phyloP scores from a whole-genome alignment of 2,888 invertebrate genomes.

The Melanotus villosus region DNA sequence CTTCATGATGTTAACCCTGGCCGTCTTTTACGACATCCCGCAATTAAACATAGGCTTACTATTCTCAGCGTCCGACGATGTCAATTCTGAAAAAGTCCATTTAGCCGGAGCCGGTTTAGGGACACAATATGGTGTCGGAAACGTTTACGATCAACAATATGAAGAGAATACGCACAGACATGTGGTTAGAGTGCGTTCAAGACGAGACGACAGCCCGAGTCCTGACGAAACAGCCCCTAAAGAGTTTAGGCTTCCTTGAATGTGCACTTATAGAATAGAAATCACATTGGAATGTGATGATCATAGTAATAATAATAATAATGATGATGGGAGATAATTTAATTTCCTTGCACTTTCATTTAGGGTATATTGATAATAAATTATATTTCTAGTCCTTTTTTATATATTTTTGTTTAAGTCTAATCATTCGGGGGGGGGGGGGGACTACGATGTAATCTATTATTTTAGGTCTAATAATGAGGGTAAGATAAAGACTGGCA shows the following conservation, averaged over 20 bases:
- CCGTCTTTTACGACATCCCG: constrained; percentile 91
- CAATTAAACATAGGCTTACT: constrained; percentile 87
- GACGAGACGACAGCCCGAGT: constrained; percentile 79
- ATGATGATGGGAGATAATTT: no score
- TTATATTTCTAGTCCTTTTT: no score
- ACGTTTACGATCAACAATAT: constrained; percentile 67
- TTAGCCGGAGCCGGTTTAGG: constrained; percentile 72
- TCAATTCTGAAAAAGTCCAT: constrained; percentile 79
- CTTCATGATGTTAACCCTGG: constrained; percentile 87
- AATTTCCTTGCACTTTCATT: no score
- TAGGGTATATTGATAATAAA: no score
- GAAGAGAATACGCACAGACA: constrained; percentile 72
- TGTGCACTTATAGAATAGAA: constrained; percentile 32
- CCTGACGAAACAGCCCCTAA: constrained; percentile 77
- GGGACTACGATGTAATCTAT: no score
- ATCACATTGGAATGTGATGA: constrained; percentile 7
- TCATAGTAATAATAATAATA: constrained; percentile 1
- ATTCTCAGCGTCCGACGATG: constrained; percentile 68
- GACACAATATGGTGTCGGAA: constrained; percentile 68
- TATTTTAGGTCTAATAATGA: no score
- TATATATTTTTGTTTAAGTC: no score
- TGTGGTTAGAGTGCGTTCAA: constrained; percentile 75
- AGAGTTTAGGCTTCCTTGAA: constrained; percentile 48
- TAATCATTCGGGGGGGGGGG: no score
- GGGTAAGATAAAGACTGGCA: no score